Evolutionary conservation across 2,888 invertebrate genomes (phyloP).

Genomic region (Strigamia transsilvanica): DNA sequence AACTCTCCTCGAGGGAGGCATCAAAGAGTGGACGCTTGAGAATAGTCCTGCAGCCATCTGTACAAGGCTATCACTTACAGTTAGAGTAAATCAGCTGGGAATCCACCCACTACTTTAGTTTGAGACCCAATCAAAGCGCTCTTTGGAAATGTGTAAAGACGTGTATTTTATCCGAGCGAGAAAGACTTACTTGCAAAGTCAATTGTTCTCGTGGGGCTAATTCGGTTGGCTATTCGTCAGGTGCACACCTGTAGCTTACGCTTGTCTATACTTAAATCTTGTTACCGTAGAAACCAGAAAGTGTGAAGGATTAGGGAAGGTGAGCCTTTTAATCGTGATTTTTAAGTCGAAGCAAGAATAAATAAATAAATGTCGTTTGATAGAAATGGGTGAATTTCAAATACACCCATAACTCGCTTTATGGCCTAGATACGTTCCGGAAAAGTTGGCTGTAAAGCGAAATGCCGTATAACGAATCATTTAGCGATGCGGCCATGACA

Average conservation of each 20-base stretch:
- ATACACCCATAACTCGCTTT: no score
- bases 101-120: slow-evolving; percentile 19
- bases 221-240: slow-evolving; percentile 2
- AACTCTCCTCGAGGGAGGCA: neutral
- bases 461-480: no score
- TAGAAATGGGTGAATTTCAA: no score
- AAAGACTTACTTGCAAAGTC: neutral
- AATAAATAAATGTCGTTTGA: no score
- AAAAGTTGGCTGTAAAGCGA: no score
- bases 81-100: slow-evolving; percentile 24
- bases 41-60: neutral
- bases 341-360: neutral
- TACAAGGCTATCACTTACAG: slow-evolving; percentile 31
- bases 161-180: neutral
- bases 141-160: slow-evolving; percentile 29
- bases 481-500: no score
- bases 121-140: slow-evolving; percentile 20
- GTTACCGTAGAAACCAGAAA: neutral
- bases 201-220: neutral
- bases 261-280: neutral
- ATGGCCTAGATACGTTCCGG: no score
- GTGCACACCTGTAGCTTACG: neutral
- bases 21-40: slow-evolving; percentile 41
- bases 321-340: neutral
- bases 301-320: neutral